phyloP scores from a whole-genome alignment of 2,888 invertebrate genomes.

The Cerceris rybyensis region DNA sequence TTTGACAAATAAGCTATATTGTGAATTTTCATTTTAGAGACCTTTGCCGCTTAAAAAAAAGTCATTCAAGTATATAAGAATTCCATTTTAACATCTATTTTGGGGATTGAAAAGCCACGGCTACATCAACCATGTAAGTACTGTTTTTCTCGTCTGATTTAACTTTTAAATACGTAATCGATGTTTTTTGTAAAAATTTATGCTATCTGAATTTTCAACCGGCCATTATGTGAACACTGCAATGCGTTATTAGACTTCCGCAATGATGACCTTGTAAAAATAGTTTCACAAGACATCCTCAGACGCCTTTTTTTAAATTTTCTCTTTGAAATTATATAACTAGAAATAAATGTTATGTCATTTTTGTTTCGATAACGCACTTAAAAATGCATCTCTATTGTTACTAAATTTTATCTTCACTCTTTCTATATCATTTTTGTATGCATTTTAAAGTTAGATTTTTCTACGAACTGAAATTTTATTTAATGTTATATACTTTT shows the following conservation, averaged over 20 bases:
- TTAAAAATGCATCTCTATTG: too few species aligned
- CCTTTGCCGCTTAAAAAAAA: slow-evolving; percentile 63
- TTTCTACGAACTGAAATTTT: too few species aligned
- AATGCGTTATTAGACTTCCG: slow-evolving; percentile 61
- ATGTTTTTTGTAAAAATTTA: not conserved
- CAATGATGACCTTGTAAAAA: slow-evolving; percentile 29
- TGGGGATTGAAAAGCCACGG: slow-evolving; percentile 66
- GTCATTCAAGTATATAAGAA: slow-evolving; percentile 25
- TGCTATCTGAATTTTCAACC: not conserved
- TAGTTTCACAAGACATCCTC: not conserved
- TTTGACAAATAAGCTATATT: not conserved
- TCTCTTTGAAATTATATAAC: not conserved
- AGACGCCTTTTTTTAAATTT: slow-evolving; percentile 1
- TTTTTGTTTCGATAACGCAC: too few species aligned
- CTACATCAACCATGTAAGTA: slow-evolving; percentile 73
- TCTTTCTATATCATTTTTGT: too few species aligned
- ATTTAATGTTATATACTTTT: too few species aligned
- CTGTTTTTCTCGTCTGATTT: slow-evolving; percentile 4
- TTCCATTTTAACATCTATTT: slow-evolving; percentile 32
- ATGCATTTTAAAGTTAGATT: too few species aligned
- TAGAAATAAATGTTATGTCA: not conserved
- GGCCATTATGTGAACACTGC: slow-evolving; percentile 60
- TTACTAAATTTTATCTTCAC: too few species aligned
- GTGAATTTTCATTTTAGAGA: slow-evolving; percentile 63
- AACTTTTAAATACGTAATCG: not conserved